Percentiles rank a stretch among this genome's conserved stretches.
These are phyloP conservation scores for Narcine bancroftii DNA, from an alignment of 2,113 vertebrate species.

Conservation along the genomic window DNA sequence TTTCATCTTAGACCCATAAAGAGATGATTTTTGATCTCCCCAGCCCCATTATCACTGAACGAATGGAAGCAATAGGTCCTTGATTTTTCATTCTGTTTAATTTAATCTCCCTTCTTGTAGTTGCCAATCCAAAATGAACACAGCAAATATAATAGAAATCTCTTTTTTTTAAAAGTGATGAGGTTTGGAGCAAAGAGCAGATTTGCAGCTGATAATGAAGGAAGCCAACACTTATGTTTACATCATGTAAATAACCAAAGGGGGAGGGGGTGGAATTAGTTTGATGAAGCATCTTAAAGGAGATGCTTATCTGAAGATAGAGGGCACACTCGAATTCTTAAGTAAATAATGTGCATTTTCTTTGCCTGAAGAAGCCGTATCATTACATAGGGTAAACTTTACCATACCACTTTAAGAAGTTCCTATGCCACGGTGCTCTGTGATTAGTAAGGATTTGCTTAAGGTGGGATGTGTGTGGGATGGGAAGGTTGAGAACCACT, in stretches of 20 bases:
- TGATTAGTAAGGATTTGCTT: too few relatives aligned
- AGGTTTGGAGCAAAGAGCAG: neutral
- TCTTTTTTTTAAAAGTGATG: neutral
- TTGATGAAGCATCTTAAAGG: too few relatives aligned
- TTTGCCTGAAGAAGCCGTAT: too few relatives aligned
- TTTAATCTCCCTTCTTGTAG: neutral
- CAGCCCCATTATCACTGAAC: constrained; percentile 22
- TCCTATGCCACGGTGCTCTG: too few relatives aligned
- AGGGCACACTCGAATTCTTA: too few relatives aligned
- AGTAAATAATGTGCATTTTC: too few relatives aligned
- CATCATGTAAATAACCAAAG: neutral
- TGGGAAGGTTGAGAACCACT: too few relatives aligned
- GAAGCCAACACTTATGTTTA: neutral
- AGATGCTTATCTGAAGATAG: too few relatives aligned
- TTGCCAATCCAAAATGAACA: neutral
- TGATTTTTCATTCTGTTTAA: neutral
- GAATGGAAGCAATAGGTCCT: neutral
- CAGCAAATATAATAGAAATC: neutral
- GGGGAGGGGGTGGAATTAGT: too few relatives aligned
- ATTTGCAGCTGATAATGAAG: neutral
- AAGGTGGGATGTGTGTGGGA: too few relatives aligned
- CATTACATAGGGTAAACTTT: too few relatives aligned
- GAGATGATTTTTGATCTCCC: neutral
- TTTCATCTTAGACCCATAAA: constrained; percentile 1
- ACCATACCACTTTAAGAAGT: too few relatives aligned